Percentiles rank a stretch among this genome's conserved stretches.
Evolutionary conservation across 2,888 invertebrate genomes (phyloP).

Genomic region (Therioaphis trifolii): DNA sequence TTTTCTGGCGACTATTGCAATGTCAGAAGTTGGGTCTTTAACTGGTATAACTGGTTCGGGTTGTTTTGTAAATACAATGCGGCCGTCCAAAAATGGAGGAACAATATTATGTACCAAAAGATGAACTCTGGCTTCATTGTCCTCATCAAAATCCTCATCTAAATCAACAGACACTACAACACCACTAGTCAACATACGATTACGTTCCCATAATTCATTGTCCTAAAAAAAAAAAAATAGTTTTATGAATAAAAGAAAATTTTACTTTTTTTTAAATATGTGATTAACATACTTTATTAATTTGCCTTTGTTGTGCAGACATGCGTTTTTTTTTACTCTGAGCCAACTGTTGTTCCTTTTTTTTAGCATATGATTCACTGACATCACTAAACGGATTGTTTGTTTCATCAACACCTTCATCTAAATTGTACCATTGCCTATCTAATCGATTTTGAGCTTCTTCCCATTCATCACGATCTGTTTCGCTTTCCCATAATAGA

Average conservation of each 20-base stretch:
- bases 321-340: slow-evolving; percentile 90
- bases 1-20: slow-evolving; percentile 95
- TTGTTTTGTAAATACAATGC: slow-evolving; percentile 99
- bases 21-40: slow-evolving; percentile 94
- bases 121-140: slow-evolving; percentile 93
- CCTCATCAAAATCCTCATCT: slow-evolving; percentile 95
- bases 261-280: not conserved
- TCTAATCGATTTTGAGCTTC: slow-evolving; percentile 91
- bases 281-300: slow-evolving; percentile 77
- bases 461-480: slow-evolving; percentile 79
- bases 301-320: slow-evolving; percentile 95
- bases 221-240: slow-evolving; percentile 72
- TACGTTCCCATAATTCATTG: slow-evolving; percentile 98
- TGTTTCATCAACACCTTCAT: slow-evolving; percentile 92
- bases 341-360: slow-evolving; percentile 92
- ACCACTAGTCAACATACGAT: slow-evolving; percentile 95
- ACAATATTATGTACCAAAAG: slow-evolving; percentile 97
- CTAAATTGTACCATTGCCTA: slow-evolving; percentile 96
- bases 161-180: slow-evolving; percentile 90
- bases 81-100: slow-evolving; percentile 97
- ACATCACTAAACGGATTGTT: slow-evolving; percentile 91
- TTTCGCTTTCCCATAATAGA: slow-evolving; percentile 72
- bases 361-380: slow-evolving; percentile 90
- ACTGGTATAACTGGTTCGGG: slow-evolving; percentile 98
- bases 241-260: not conserved